A percentile compares a stretch with the other conserved stretches of the same genome.
Conservation (phyloP, 2,113 vertebrate genomes). For the Coryphaenoides rupestris region DNA sequence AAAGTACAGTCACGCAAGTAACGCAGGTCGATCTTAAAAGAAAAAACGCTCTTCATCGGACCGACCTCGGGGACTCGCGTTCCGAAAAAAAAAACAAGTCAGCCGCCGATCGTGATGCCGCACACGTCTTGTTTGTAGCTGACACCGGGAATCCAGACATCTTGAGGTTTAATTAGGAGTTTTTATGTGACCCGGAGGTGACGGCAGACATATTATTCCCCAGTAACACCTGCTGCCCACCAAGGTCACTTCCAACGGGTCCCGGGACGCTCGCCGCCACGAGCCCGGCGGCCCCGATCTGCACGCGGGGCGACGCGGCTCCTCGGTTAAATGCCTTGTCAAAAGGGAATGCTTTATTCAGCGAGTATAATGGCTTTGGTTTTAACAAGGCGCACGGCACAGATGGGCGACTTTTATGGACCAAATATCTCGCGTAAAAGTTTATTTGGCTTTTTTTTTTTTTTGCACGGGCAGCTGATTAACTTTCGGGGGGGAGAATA, state of each 20-base stretch:
- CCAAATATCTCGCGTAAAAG: neutral
- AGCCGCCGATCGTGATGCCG: constrained; percentile 35
- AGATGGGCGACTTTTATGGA: constrained; percentile 20
- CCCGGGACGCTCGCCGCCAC: constrained; percentile 19
- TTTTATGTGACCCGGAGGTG: constrained; percentile 63
- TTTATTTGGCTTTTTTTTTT: constrained; percentile 4
- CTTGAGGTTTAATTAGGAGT: constrained; percentile 69
- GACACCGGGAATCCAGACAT: constrained; percentile 47
- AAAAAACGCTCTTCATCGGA: neutral
- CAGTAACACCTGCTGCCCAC: constrained; percentile 63
- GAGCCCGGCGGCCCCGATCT: constrained; percentile 54
- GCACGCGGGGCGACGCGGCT: constrained; percentile 55
- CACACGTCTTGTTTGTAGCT: constrained; percentile 53
- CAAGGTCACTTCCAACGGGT: constrained; percentile 60
- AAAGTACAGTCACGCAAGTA: too few relatives aligned
- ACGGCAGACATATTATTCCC: constrained; percentile 56
- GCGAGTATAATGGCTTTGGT: constrained; percentile 20
- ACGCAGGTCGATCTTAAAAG: neutral
- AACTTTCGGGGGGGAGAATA: constrained; percentile 12
- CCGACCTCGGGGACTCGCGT: constrained; percentile 8
- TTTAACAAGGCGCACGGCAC: constrained; percentile 6
- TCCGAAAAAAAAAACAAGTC: constrained; percentile 10
- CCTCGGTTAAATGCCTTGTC: constrained; percentile 53
- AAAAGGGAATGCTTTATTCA: constrained; percentile 42
- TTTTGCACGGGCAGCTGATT: neutral